Conservation (phyloP, 2,888 invertebrate genomes). For the Eupithecia centaureata region DNA sequence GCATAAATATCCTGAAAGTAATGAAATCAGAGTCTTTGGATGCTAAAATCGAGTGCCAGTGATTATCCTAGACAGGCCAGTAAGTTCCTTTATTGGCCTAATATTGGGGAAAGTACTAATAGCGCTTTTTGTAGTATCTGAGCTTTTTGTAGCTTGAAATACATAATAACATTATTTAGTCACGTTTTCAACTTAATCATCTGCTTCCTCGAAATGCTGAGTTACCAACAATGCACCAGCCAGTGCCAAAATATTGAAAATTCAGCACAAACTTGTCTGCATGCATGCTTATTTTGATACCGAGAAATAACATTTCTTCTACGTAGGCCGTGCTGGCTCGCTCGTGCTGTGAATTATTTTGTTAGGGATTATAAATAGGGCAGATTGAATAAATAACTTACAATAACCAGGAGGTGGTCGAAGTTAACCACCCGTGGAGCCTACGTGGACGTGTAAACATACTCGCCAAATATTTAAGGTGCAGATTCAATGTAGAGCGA, state of each 20-base stretch:
- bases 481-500: conserved; percentile 46
- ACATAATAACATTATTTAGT: too few species aligned
- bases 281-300: conserved; percentile 32
- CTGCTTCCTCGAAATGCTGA: neutral
- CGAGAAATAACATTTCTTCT: conserved; percentile 33
- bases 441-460: conserved; percentile 71
- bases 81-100: too few species aligned
- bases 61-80: too few species aligned
- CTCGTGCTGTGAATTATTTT: conserved; percentile 51
- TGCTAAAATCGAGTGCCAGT: too few species aligned
- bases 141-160: too few species aligned
- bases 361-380: conserved; percentile 56
- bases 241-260: conserved; percentile 32
- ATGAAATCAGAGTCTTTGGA: too few species aligned
- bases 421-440: conserved; percentile 67
- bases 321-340: conserved; percentile 26
- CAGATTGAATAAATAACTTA: conserved; percentile 54
- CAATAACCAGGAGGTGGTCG: conserved; percentile 63
- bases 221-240: conserved; percentile 14
- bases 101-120: too few species aligned
- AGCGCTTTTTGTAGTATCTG: too few species aligned
- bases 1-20: too few species aligned
- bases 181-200: neutral
- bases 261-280: conserved; percentile 21
- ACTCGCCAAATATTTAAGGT: conserved; percentile 67